A percentile compares a stretch with the other conserved stretches of the same genome.
Conservation (phyloP, 2,888 invertebrate genomes). For the Polymixis lichenea region DNA sequence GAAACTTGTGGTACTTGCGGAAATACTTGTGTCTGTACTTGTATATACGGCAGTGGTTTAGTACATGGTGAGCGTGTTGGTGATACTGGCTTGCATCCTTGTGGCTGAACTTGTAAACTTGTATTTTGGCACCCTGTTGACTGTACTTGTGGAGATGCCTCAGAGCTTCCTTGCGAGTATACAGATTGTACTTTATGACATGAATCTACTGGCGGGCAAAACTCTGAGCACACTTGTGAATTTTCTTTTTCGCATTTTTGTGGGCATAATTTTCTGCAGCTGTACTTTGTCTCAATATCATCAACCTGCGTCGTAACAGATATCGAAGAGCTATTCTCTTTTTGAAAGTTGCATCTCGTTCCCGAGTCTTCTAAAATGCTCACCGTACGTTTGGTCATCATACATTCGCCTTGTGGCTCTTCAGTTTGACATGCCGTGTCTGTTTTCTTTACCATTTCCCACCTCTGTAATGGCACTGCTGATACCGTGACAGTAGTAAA, state of each 20-base stretch:
- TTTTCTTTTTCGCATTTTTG: background rate
- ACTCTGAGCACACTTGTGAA: background rate
- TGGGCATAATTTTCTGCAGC: conserved; percentile 4
- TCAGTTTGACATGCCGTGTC: conserved; percentile 30
- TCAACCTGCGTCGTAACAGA: background rate
- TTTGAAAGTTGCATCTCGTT: background rate
- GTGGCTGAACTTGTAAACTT: conserved; percentile 1
- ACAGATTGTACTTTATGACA: background rate
- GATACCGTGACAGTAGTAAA: conserved; percentile 16
- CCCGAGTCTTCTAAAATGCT: conserved; percentile 25
- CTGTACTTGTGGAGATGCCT: background rate
- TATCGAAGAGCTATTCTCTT: conserved; percentile 15
- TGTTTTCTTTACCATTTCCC: conserved; percentile 1
- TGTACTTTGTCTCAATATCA: conserved; percentile 3
- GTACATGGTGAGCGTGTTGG: background rate
- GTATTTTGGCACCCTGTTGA: background rate
- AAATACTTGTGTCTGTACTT: conserved; percentile 14
- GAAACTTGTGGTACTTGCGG: conserved; percentile 8
- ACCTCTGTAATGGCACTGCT: conserved; percentile 3
- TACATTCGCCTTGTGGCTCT: conserved; percentile 18
- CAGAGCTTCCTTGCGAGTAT: background rate
- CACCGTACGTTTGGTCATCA: conserved; percentile 25
- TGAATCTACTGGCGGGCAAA: background rate
- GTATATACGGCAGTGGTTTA: background rate
- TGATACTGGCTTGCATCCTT: background rate